Conservation (phyloP, 2,113 vertebrate genomes). For the Arothron firmamentum region DNA sequence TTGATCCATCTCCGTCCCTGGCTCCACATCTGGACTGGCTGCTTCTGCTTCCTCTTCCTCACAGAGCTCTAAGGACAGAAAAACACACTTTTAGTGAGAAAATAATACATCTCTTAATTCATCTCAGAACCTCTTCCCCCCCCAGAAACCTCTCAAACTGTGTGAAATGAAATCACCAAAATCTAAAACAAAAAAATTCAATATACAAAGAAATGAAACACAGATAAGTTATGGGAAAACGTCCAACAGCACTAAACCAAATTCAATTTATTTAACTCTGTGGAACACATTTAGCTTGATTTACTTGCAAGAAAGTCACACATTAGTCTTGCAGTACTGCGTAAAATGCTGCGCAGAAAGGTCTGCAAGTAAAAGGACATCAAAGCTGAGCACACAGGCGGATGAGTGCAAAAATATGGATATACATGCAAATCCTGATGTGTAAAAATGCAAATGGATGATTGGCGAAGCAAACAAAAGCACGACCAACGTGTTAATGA, state of each 20-base stretch:
- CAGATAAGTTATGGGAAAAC: not conserved
- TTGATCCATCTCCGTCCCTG: conserved; percentile 88
- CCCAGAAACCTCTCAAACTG: not conserved
- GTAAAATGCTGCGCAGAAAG: conserved; percentile 3
- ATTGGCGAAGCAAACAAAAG: conserved; percentile 30
- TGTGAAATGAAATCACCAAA: not conserved
- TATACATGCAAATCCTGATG: conserved; percentile 66
- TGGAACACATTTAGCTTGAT: too few relatives aligned
- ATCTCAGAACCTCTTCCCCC: conserved; percentile 1
- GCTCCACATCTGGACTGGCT: conserved; percentile 82
- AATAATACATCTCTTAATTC: conserved; percentile 2
- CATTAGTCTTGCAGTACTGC: not conserved
- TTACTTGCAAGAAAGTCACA: conserved; percentile 5
- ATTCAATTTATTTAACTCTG: not conserved
- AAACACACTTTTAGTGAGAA: too few relatives aligned
- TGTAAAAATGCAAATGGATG: conserved; percentile 44
- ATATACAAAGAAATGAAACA: not conserved
- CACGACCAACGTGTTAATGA: conserved; percentile 30
- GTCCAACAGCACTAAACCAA: conserved; percentile 3
- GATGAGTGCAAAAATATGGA: conserved; percentile 43
- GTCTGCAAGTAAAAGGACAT: conserved; percentile 7
- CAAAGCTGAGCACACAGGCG: conserved; percentile 13
- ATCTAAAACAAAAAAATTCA: not conserved
- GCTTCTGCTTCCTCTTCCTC: conserved; percentile 85
- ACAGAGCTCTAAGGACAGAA: conserved; percentile 73